Evolutionary conservation across 2,797 vertebrate genomes (phyloP), one percentile per base, ranked within the genome.

Genomic region (Bovichtus variegatus): DNA sequence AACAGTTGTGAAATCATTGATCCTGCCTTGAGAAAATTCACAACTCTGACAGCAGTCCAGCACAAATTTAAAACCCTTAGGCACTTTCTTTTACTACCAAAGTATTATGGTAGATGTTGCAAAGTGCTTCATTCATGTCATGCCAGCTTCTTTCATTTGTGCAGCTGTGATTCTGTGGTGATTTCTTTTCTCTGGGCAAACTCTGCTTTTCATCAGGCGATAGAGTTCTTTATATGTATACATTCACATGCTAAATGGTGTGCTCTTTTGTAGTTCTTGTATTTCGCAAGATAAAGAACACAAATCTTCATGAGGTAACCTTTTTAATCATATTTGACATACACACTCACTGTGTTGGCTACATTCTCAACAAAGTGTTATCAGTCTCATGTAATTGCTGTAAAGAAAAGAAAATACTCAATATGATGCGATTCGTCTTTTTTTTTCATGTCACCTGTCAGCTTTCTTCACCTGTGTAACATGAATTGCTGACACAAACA

Each of bases 21-120:
- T 74, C 23, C 38, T 27, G 46, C 29, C 15, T 21, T 8, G 6
- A 71, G 41, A 62, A 66, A 58, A 57, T 29, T 9, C 43, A 64
- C 57, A 31, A 51, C 31, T 66, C 40, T 5, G 78, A 71, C 51
- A 60, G 65, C 40, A 60, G 71, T n/a, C 55, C 34, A 54, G 44
- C 67, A 54, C 41, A 36, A n/a, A 41, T 41, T 64, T 54, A 1
- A 36, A 57, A 34, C 69, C 40, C 44, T 21, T 9, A 3, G 8
- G 27, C 47, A 5, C 29, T 8, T 47, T 71, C 43, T 47, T 31
- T 31, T 54, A 41, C 50, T 65, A 40, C 6, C 23, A 16, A 21
- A 60, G 34, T 66, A 54, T 47, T 19, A 9, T 11, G 29, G 27
- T 16, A 19, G 55, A 47, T 47, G 49, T 44, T 57, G 23, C 36